Percentiles rank a stretch among this genome's conserved stretches.
phyloP scores from a whole-genome alignment of 2,113 vertebrate genomes.

The Gadus chalcogrammus region DNA sequence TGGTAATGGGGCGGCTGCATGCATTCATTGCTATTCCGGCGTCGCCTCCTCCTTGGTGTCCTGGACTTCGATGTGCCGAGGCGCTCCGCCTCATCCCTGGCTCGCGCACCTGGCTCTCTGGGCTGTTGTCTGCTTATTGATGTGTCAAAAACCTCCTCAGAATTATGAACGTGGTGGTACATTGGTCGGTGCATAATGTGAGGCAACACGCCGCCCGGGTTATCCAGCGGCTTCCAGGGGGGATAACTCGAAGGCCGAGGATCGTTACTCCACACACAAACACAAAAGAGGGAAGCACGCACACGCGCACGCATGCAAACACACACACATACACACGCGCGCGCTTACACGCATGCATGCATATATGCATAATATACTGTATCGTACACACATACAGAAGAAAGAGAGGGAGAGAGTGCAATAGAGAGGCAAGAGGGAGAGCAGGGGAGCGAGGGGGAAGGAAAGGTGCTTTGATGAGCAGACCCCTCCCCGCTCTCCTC shows the following conservation, averaged over 20 bases:
- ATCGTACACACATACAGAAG: slow-evolving; percentile 21
- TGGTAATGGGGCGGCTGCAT: slow-evolving; percentile 38
- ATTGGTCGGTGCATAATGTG: slow-evolving; percentile 16
- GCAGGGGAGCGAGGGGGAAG: background rate
- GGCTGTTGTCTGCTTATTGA: slow-evolving; percentile 12
- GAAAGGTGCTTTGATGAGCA: slow-evolving; percentile 65
- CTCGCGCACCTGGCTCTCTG: slow-evolving; percentile 16
- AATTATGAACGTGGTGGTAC: slow-evolving; percentile 18
- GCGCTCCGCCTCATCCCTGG: slow-evolving; percentile 3
- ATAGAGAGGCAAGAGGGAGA: too few relatives aligned
- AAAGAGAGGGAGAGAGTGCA: slow-evolving; percentile 7
- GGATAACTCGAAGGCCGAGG: background rate
- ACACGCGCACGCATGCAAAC: background rate
- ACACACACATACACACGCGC: background rate
- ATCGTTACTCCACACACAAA: slow-evolving; percentile 36
- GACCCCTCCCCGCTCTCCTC: slow-evolving; percentile 59
- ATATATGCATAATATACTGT: background rate
- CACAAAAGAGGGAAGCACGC: background rate
- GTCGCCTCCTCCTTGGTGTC: background rate
- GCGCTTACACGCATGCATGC: background rate
- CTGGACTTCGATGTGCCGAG: background rate
- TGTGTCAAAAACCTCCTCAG: slow-evolving; percentile 22
- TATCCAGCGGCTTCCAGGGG: background rate
- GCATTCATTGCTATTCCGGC: slow-evolving; percentile 49
- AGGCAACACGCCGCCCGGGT: background rate